Evolutionary conservation across 2,797 vertebrate genomes (phyloP).

Genomic region (Lacerta viridis): DNA sequence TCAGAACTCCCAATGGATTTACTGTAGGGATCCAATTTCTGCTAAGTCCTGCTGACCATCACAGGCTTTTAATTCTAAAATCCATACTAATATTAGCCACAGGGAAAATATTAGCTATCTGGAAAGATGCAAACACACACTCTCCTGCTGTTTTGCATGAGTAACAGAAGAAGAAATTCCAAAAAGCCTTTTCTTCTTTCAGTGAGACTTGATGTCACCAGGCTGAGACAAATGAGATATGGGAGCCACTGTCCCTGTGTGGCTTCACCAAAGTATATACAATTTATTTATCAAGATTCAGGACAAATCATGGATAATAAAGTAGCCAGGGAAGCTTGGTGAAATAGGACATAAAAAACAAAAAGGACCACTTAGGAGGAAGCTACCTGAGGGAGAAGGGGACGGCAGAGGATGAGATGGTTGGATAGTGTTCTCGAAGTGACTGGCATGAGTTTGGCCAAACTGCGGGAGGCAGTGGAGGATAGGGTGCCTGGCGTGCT

Average conservation of each 20-base stretch:
- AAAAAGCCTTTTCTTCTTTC: neutral
- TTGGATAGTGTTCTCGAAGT: too few species aligned
- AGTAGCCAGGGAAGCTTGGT: neutral
- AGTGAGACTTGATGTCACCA: neutral
- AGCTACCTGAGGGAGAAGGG: neutral
- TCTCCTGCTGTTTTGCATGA: neutral
- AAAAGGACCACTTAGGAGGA: neutral
- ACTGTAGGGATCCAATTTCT: constrained; percentile 19
- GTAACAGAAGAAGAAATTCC: neutral
- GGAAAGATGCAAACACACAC: neutral
- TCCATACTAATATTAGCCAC: neutral
- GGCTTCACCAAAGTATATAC: neutral
- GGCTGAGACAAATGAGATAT: neutral
- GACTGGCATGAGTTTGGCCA: too few species aligned
- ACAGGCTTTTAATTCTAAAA: constrained; percentile 33
- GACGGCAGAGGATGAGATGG: too few species aligned
- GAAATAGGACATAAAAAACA: neutral
- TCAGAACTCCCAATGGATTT: constrained; percentile 22
- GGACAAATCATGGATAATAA: neutral
- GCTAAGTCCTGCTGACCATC: constrained; percentile 39
- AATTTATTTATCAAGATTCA: neutral
- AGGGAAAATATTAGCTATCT: neutral
- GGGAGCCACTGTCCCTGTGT: neutral
- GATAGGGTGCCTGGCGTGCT: too few species aligned
- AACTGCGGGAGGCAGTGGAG: too few species aligned